phyloP scores from a whole-genome alignment of 2,113 vertebrate species.

The Vicugna pacos region DNA sequence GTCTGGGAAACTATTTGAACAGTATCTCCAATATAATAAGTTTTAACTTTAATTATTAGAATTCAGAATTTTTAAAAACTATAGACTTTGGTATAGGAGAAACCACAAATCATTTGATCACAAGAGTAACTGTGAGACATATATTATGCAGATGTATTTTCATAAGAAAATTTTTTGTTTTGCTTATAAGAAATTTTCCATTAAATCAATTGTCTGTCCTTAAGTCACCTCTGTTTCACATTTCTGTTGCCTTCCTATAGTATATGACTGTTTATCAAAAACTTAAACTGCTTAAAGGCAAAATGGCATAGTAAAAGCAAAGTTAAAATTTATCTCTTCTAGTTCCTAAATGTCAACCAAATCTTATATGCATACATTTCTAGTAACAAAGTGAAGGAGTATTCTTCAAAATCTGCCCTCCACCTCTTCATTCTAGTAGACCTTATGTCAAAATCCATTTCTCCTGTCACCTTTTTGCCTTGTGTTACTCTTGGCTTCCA shows the following conservation, averaged over 20 bases:
- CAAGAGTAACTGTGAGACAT: constrained; percentile 34
- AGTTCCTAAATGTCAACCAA: neutral
- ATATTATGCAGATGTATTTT: constrained; percentile 34
- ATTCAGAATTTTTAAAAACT: constrained; percentile 50
- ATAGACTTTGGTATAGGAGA: neutral
- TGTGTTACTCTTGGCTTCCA: neutral
- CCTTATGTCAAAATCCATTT: neutral
- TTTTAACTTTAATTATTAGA: constrained; percentile 45
- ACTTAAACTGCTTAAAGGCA: neutral
- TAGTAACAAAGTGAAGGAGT: neutral
- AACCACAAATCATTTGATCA: neutral
- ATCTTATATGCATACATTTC: neutral
- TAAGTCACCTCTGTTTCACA: constrained; percentile 26
- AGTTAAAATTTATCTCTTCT: constrained; percentile 19
- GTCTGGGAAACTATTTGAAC: neutral
- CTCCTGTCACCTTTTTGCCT: neutral
- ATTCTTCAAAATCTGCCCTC: neutral
- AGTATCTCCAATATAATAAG: constrained; percentile 6
- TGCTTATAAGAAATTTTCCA: constrained; percentile 13
- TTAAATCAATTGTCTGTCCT: constrained; percentile 31
- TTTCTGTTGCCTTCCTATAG: neutral
- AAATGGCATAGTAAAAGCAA: neutral
- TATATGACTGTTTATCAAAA: constrained; percentile 16
- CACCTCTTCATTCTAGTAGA: neutral
- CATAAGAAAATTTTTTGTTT: constrained; percentile 29